These are phyloP conservation scores for Xylocampa areola DNA, from an alignment of 2,888 invertebrate species.

Conservation along the genomic window DNA sequence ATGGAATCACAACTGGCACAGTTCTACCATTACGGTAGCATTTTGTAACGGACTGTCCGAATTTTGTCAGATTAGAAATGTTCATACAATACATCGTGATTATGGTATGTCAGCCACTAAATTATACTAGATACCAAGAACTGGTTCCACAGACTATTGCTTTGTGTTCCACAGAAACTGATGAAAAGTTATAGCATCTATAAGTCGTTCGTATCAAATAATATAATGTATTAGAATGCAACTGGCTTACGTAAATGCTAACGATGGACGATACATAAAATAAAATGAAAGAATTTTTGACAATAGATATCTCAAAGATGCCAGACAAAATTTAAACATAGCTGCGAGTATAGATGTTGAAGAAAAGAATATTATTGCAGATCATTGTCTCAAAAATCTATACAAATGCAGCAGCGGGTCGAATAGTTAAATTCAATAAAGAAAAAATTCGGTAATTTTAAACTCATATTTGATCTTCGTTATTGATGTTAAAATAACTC, in stretches of 20 bases:
- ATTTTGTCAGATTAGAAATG: constrained; percentile 69
- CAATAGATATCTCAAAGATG: constrained; percentile 24
- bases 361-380: constrained; percentile 24
- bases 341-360: constrained; percentile 13
- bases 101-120: constrained; percentile 68
- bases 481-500: constrained; percentile 70
- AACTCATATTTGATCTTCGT: constrained; percentile 54
- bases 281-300: constrained; percentile 42
- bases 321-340: constrained; percentile 11
- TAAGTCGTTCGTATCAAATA: constrained; percentile 63
- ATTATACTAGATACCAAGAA: constrained; percentile 62
- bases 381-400: constrained; percentile 18
- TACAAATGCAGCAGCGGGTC: constrained; percentile 12
- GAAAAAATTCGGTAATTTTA: constrained; percentile 45
- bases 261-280: constrained; percentile 35
- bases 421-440: constrained; percentile 28
- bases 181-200: constrained; percentile 55
- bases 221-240: constrained; percentile 66
- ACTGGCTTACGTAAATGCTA: constrained; percentile 64
- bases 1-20: constrained; percentile 43
- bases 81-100: constrained; percentile 71
- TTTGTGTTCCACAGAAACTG: constrained; percentile 50
- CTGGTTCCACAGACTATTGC: constrained; percentile 48
- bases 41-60: constrained; percentile 63
- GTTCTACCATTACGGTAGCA: constrained; percentile 62